A percentile compares a stretch with the other conserved stretches of the same genome.
phyloP scores from a whole-genome alignment of 2,113 vertebrate species.

The cat (Felis catus) region F.catus_Fca126_mat1.0 CM031416.1:37768001-37768500 shows the following conservation, averaged over 20 bases:
- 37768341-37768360: neutral
- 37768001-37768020: neutral
- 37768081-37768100: neutral
- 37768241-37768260: conserved; percentile 43
- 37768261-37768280: conserved; percentile 46
- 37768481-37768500: neutral
- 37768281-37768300: conserved; percentile 35
- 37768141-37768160: neutral
- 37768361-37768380: neutral
- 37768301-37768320: conserved; percentile 32
- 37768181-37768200: neutral
- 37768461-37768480: neutral
- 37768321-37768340: conserved; percentile 25
- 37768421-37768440: neutral
- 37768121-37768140: neutral
- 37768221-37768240: neutral
- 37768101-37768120: neutral
- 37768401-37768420: neutral
- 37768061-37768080: neutral
- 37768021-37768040: neutral
- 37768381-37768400: neutral
- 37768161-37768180: neutral
- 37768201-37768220: neutral
- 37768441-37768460: neutral
- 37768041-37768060: neutral